Conservation (phyloP, 2,888 invertebrate species). For the Argynnis bischoffii region DNA sequence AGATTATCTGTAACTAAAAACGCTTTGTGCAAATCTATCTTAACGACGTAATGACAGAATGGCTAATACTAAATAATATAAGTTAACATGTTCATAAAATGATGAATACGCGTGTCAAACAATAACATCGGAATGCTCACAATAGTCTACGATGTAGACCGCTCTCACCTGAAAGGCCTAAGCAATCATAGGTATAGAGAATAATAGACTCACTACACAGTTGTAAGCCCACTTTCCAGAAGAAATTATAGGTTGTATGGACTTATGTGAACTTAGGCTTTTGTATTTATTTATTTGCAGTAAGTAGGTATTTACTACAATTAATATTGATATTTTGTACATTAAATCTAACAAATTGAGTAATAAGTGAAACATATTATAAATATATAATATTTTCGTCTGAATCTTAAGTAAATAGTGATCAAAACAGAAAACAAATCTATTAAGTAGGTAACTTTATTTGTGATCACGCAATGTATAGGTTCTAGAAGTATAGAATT, state of each 20-base stretch:
- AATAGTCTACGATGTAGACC: constrained; percentile 38
- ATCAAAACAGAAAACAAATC: background rate
- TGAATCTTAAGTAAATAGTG: background rate
- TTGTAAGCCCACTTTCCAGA: constrained; percentile 37
- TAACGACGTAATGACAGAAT: constrained; percentile 9
- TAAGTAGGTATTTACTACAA: too few species aligned
- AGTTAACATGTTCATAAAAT: constrained; percentile 34
- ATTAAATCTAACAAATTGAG: too few species aligned
- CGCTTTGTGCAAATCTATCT: background rate
- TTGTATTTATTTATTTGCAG: background rate
- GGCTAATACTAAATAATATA: constrained; percentile 26
- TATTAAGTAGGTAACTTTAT: background rate
- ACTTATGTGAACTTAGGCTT: constrained; percentile 21
- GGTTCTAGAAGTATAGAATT: background rate
- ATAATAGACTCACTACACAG: constrained; percentile 36
- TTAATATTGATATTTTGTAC: too few species aligned
- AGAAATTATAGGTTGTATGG: constrained; percentile 32
- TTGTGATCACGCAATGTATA: too few species aligned
- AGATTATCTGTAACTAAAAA: background rate
- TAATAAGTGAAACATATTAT: background rate
- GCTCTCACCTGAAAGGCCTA: constrained; percentile 41
- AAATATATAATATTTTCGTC: background rate
- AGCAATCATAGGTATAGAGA: constrained; percentile 34
- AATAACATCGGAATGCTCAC: constrained; percentile 36
- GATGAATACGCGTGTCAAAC: constrained; percentile 32